Percentiles rank a stretch among this genome's conserved stretches.
These are phyloP conservation scores for Lysandra bellargus DNA, from an alignment of 2,888 invertebrate genomes.

Conservation along the genomic window DNA sequence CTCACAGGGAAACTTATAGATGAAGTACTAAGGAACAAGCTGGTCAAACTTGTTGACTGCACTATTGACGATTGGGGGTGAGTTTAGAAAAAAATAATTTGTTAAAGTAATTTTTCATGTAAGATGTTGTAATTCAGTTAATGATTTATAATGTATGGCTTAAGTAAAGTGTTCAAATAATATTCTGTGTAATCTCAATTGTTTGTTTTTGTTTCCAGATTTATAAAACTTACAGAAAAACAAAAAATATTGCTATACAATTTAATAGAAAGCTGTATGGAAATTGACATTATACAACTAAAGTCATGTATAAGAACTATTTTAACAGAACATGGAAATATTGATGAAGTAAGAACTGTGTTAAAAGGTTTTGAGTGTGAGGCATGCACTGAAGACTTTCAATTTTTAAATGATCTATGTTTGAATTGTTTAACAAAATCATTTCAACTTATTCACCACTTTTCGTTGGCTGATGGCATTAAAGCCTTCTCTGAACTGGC, in stretches of 20 bases:
- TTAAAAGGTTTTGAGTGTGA: slow-evolving; percentile 50
- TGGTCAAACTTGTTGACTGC: slow-evolving; percentile 74
- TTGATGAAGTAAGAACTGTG: slow-evolving; percentile 51
- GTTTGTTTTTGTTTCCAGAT: slow-evolving; percentile 49
- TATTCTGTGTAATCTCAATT: background rate
- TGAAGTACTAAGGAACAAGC: slow-evolving; percentile 58
- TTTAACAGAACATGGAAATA: slow-evolving; percentile 63
- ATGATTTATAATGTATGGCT: too few relatives aligned
- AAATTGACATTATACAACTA: slow-evolving; percentile 58
- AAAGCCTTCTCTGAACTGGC: slow-evolving; percentile 66
- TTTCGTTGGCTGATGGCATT: slow-evolving; percentile 64
- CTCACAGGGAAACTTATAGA: slow-evolving; percentile 81
- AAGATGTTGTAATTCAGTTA: too few relatives aligned
- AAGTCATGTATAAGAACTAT: slow-evolving; percentile 65
- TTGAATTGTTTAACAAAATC: slow-evolving; percentile 61
- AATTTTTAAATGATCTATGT: slow-evolving; percentile 57
- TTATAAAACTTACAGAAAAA: slow-evolving; percentile 60
- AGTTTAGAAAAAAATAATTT: slow-evolving; percentile 39
- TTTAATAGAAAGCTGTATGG: slow-evolving; percentile 58
- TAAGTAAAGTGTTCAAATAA: too few relatives aligned
- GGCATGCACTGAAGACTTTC: slow-evolving; percentile 56
- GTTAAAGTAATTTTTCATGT: too few relatives aligned
- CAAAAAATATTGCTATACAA: slow-evolving; percentile 68
- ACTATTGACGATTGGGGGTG: slow-evolving; percentile 75
- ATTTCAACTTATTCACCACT: slow-evolving; percentile 62